A percentile compares a stretch with the other conserved stretches of the same genome.
phyloP scores from a whole-genome alignment of 2,888 invertebrate species.

The Thumatha senex region DNA sequence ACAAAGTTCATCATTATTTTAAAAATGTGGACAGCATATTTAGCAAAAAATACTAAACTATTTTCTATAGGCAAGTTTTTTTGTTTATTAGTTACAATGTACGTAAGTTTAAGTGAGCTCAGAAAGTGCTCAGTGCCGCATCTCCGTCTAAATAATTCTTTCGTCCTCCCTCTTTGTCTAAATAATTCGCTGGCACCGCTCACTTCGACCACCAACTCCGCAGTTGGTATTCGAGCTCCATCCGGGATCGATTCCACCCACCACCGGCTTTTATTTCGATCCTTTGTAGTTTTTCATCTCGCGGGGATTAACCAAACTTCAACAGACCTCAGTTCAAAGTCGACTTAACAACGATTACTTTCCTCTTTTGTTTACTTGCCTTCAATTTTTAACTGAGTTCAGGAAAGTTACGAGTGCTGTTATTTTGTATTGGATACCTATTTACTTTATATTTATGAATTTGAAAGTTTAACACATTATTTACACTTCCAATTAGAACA shows the following conservation, averaged over 20 bases:
- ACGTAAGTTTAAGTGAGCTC: too few species aligned
- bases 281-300: conserved; percentile 77
- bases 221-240: conserved; percentile 59
- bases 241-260: conserved; percentile 63
- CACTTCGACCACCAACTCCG: conserved; percentile 38
- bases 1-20: too few species aligned
- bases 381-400: conserved; percentile 12
- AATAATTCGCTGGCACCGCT: conserved; percentile 33
- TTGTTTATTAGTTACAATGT: too few species aligned
- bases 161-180: conserved; percentile 6
- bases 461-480: too few species aligned
- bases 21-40: too few species aligned
- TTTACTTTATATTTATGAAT: too few species aligned
- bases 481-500: too few species aligned
- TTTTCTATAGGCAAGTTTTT: too few species aligned
- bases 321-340: conserved; percentile 48
- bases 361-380: conserved; percentile 45
- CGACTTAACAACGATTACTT: conserved; percentile 51
- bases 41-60: too few species aligned
- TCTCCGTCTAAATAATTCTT: too few species aligned
- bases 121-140: too few species aligned
- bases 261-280: conserved; percentile 60
- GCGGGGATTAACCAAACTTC: conserved; percentile 72
- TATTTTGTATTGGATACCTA: not conserved
- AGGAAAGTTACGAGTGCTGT: not conserved